Evolutionary conservation across 2,113 vertebrate species (phyloP), one percentile per base, ranked within the genome.

Genomic region (Panurus biarmicus): DNA sequence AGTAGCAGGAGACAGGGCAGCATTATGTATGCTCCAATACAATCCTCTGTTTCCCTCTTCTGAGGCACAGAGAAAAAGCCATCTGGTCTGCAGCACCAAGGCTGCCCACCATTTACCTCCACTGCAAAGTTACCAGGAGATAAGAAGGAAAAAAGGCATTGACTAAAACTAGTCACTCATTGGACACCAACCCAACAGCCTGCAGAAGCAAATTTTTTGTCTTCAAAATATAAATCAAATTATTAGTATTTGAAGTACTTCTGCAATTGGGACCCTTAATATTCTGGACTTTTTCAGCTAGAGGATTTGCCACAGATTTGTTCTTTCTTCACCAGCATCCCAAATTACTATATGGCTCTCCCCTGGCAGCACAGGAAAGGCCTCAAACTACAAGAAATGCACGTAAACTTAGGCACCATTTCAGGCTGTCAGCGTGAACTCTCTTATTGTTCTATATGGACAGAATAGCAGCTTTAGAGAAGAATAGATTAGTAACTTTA

Each of bases 81-180:
- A 90, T 64, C 86, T 89, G 57, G 31, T 75, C 84, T 77, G 66
- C 65, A 93, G 57, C 83, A 85, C 48, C 53, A 69, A 64, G 87
- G 91, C 84, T 81, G 70, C 66, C 77, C 61, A 67, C 65, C 35
- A 60, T 62, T 89, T 81, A 90, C 86, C 80, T 84, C 80, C 42
- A 22, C 87, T 93, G 65, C 86, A 96, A 91, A 95, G 81, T 48
- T 64, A 87, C 83, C 80, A 72, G 54, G 56, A 93, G 69, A 71
- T 40, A 80, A 54, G 48, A n/a, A n/a, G n/a, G 11, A 31, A 54
- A 29, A 45, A 65, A 81, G 3, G 14, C 33, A 66, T 40, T 69
- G 47, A 69, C 87, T 91, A 89, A 82, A 94, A 75, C 72, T 76
- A 95, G 71, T 73, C 57, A 75, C 29, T 75, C 19, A 45, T 31